A percentile compares a stretch with the other conserved stretches of the same genome.
phyloP scores from a whole-genome alignment of 2,113 vertebrate genomes.

The Bufo bufo region DNA sequence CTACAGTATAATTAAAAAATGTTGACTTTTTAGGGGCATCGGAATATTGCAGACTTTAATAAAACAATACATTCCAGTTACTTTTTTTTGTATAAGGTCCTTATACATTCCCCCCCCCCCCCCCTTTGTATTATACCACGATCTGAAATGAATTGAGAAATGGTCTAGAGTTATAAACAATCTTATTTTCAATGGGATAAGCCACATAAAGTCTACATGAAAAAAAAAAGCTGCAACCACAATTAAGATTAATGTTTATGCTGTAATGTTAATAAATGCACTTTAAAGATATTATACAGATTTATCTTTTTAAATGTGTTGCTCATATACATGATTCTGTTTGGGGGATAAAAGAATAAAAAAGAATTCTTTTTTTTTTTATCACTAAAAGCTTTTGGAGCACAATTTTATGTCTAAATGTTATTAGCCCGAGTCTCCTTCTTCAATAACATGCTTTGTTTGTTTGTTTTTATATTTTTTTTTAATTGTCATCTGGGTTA shows the following conservation, averaged over 20 bases:
- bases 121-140: neutral
- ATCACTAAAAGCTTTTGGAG: constrained; percentile 32
- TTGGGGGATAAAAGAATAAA: constrained; percentile 61
- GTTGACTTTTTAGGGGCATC: too few species aligned
- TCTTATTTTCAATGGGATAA: constrained; percentile 25
- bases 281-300: constrained; percentile 55
- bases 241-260: constrained; percentile 58
- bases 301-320: constrained; percentile 58
- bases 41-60: neutral
- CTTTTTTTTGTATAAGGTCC: neutral
- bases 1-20: too few species aligned
- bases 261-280: constrained; percentile 48
- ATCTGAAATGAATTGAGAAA: constrained; percentile 16
- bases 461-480: constrained; percentile 69
- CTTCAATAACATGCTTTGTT: constrained; percentile 47
- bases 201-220: neutral
- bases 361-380: neutral
- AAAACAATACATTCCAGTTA: neutral
- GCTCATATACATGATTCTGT: constrained; percentile 57
- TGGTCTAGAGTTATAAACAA: constrained; percentile 24
- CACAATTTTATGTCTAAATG: constrained; percentile 52
- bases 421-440: constrained; percentile 56
- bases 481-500: constrained; percentile 78
- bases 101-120: neutral
- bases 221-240: neutral